phyloP scores from a whole-genome alignment of 2,888 invertebrate genomes.

The Cetonia aurata region DNA sequence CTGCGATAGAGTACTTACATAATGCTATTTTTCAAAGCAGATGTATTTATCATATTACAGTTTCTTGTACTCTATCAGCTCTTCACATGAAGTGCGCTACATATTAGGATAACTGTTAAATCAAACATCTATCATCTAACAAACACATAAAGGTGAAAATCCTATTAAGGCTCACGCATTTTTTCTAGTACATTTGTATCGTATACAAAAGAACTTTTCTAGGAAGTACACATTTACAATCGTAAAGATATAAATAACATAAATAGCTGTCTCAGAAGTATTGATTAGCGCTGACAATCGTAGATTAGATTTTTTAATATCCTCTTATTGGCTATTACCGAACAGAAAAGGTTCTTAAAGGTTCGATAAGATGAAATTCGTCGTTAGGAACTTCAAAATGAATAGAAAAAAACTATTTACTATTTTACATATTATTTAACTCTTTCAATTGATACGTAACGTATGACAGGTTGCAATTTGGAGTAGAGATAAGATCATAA shows the following conservation, averaged over 20 bases:
- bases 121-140: too few relatives aligned
- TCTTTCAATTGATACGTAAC: slow-evolving; percentile 34
- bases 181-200: too few relatives aligned
- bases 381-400: slow-evolving; percentile 7
- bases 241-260: slow-evolving; percentile 19
- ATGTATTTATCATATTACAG: too few relatives aligned
- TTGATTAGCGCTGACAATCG: slow-evolving; percentile 23
- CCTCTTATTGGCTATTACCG: slow-evolving; percentile 19
- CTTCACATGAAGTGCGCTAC: too few relatives aligned
- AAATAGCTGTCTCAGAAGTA: not conserved
- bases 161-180: too few relatives aligned
- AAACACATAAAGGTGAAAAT: too few relatives aligned
- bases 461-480: slow-evolving; percentile 37
- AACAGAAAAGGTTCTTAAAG: slow-evolving; percentile 13
- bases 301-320: slow-evolving; percentile 21
- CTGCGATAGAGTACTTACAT: too few relatives aligned
- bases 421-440: slow-evolving; percentile 25
- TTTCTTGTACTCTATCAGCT: too few relatives aligned
- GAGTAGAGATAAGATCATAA: slow-evolving; percentile 29
- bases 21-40: too few relatives aligned
- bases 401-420: slow-evolving; percentile 4
- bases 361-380: slow-evolving; percentile 5
- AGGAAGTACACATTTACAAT: slow-evolving; percentile 15
- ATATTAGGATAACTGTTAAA: too few relatives aligned
- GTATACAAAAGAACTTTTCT: not conserved